A percentile compares a stretch with the other conserved stretches of the same genome.
phyloP scores from a whole-genome alignment of 2,797 vertebrate species.

The Rhabdophis nuchalis region DNA sequence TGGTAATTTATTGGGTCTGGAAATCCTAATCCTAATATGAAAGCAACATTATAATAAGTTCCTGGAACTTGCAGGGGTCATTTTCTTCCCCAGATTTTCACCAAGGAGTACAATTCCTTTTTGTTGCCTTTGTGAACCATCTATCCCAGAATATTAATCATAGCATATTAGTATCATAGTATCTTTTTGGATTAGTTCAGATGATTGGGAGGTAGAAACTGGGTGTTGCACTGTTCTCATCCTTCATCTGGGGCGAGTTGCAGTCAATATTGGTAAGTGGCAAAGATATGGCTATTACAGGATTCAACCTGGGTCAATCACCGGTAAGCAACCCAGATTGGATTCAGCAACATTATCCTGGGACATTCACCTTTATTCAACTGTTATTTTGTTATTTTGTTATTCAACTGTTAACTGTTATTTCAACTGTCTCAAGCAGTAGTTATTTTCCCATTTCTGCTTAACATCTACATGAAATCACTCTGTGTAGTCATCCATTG shows the following conservation, averaged over 20 bases:
- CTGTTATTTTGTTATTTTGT: neutral
- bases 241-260: neutral
- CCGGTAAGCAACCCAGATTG: neutral
- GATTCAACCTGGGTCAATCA: neutral
- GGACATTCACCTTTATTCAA: neutral
- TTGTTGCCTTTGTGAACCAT: neutral
- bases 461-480: neutral
- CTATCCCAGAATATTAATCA: neutral
- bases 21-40: neutral
- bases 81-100: neutral
- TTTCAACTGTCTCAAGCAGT: neutral
- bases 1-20: neutral
- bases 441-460: neutral
- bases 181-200: neutral
- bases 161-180: neutral
- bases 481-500: neutral
- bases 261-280: neutral
- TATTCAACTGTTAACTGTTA: too few relatives aligned
- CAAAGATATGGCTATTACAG: neutral
- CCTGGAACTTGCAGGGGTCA: neutral
- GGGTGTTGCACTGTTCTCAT: neutral
- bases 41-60: neutral
- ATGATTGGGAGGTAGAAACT: neutral
- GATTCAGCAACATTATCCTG: neutral
- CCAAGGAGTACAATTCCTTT: neutral